phyloP scores from a whole-genome alignment of 2,113 vertebrate genomes.

The Maccullochella peelii region DNA sequence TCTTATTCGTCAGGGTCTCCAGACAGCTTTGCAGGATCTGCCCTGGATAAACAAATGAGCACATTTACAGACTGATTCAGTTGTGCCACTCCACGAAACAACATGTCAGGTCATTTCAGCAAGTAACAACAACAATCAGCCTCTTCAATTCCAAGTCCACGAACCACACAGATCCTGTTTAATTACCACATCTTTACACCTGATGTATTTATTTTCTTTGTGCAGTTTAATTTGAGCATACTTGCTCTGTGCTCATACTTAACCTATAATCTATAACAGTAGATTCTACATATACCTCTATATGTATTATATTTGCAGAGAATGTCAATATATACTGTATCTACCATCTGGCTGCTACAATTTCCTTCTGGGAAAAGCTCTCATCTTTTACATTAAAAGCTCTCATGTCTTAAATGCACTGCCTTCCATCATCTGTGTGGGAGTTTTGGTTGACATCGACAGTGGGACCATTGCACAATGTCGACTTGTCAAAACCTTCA shows the following conservation, averaged over 20 bases:
- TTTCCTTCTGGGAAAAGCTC: neutral
- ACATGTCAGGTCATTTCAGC: neutral
- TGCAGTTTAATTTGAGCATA: neutral
- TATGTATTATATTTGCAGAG: neutral
- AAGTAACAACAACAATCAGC: constrained; percentile 6
- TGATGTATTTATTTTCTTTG: neutral
- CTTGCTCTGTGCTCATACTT: neutral
- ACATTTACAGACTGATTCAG: constrained; percentile 11
- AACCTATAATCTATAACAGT: neutral
- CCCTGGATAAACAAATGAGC: constrained; percentile 41
- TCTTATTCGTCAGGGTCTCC: constrained; percentile 44
- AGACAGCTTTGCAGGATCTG: constrained; percentile 55
- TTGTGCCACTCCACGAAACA: constrained; percentile 12
- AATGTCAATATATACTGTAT: neutral
- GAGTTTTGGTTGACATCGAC: constrained; percentile 45
- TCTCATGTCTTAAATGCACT: constrained; percentile 10
- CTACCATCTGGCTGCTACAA: neutral
- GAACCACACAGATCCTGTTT: neutral
- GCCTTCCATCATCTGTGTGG: constrained; percentile 50
- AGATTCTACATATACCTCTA: neutral
- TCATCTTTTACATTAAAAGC: neutral
- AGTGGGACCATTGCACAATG: constrained; percentile 40
- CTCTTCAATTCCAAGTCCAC: neutral
- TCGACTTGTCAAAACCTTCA: constrained; percentile 50
- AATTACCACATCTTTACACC: neutral